Evolutionary conservation across 2,113 vertebrate species (phyloP).

Genomic region (Datnioides undecimradiatus): DNA sequence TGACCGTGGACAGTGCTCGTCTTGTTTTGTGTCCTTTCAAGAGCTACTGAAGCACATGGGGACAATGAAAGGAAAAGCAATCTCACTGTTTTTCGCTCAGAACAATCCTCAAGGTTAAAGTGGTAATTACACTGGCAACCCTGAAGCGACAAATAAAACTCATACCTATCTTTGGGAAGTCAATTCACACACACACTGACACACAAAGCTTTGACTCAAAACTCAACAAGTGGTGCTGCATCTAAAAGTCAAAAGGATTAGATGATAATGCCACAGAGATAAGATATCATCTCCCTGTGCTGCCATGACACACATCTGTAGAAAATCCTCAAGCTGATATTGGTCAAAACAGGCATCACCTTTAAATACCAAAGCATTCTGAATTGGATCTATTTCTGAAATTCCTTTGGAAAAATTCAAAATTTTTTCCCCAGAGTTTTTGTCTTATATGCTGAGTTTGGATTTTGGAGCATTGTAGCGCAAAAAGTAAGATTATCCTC

Average conservation of each 20-base stretch:
- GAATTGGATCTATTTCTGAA: not conserved
- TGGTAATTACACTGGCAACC: constrained; percentile 38
- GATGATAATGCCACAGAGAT: constrained; percentile 46
- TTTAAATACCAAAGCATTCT: not conserved
- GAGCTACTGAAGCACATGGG: constrained; percentile 15
- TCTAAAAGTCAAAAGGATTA: constrained; percentile 63
- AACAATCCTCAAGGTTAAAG: constrained; percentile 50
- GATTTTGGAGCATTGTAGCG: constrained; percentile 61
- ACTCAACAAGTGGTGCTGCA: constrained; percentile 27
- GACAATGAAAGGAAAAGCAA: constrained; percentile 41
- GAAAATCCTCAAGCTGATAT: constrained; percentile 44
- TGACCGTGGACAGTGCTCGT: not conserved
- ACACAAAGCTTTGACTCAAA: constrained; percentile 7
- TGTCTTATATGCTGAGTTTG: constrained; percentile 44
- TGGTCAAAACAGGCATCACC: constrained; percentile 7
- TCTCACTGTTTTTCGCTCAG: constrained; percentile 29
- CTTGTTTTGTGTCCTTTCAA: constrained; percentile 32
- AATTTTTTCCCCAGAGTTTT: constrained; percentile 25
- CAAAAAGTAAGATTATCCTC: constrained; percentile 69
- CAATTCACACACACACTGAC: not conserved
- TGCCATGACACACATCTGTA: constrained; percentile 43
- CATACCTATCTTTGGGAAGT: constrained; percentile 15
- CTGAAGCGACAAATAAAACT: constrained; percentile 23
- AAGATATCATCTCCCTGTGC: constrained; percentile 19
- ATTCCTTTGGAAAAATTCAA: constrained; percentile 33